Conservation (phyloP, 2,113 vertebrate species). For the Engraulis encrasicolus region DNA sequence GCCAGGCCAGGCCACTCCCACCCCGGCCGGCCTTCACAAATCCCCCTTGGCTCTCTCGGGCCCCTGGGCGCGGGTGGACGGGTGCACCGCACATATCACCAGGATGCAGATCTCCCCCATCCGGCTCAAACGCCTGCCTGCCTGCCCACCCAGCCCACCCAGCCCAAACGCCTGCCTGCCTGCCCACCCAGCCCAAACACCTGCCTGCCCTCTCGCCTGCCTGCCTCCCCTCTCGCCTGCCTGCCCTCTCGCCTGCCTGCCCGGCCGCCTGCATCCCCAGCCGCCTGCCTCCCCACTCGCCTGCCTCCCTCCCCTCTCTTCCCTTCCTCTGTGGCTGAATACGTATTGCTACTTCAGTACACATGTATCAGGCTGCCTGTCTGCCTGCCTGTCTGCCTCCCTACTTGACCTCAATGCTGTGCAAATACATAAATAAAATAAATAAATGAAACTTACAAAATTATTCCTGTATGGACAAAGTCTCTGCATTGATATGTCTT, state of each 20-base stretch:
- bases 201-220: not conserved
- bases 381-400: no score
- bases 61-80: not conserved
- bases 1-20: no score
- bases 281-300: not conserved
- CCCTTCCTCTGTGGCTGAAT: not conserved
- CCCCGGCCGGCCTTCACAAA: no score
- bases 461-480: no score
- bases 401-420: no score
- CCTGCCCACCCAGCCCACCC: not conserved
- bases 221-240: not conserved
- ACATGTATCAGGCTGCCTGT: not conserved
- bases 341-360: not conserved
- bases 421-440: no score
- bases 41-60: not conserved
- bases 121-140: not conserved
- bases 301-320: not conserved
- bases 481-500: no score
- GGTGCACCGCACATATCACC: slow-evolving; percentile 16
- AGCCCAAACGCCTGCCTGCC: not conserved
- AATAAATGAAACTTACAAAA: no score
- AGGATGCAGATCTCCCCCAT: slow-evolving; percentile 1
- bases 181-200: not conserved
- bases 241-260: not conserved
- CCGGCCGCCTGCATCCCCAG: not conserved